Evolutionary conservation across 2,113 vertebrate genomes (phyloP), one percentile per base, ranked within the genome.

Genomic region (Hassar affinis): DNA sequence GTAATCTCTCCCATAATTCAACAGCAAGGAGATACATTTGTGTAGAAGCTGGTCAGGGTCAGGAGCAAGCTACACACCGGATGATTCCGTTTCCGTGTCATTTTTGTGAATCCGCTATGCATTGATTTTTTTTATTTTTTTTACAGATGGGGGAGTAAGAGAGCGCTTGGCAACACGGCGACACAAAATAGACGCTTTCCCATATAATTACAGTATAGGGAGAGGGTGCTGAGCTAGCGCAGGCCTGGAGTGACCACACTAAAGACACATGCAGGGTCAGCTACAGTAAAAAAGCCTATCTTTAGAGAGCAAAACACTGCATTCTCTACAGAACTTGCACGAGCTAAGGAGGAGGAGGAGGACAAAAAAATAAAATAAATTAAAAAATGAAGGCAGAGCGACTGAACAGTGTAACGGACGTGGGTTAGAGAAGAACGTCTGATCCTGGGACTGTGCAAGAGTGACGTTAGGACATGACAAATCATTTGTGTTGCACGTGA

Each of bases 221-320:
- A 86, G 88, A 84, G 91, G 81, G 78, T 88, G 90, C 88, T 90
- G 90, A 92, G 92, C 90, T 90, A 91, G 92, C 90, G 87, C 86
- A 82, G 76, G 91, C 89, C 89, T 90, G 89, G 90, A 91, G 86
- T 89, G 92, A 90, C 94, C 94, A 94, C 93, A 94, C 90, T 87
- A 94, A 94, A 94, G 92, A 89, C 90, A 92, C 92, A 93, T 92
- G 86, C 93, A 87, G 91, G 93, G 92, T 94, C 94, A 94, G 91
- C 90, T 91, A 90, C 89, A 90, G 91, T 91, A 91, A 93, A 54
- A 72, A 88, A 92, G 90, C 89, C 87, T 94, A 92, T 94, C 94
- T 93, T 95, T 95, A 94, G 90, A 89, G 77, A 22, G 87, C 78
- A 83, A 80, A 90, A 92, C 90, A 89, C 91, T 86, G 82, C 89